Base-by-base conservation (phyloP, 2,888 invertebrate species). In the Oligia fasciuncula region DNA sequence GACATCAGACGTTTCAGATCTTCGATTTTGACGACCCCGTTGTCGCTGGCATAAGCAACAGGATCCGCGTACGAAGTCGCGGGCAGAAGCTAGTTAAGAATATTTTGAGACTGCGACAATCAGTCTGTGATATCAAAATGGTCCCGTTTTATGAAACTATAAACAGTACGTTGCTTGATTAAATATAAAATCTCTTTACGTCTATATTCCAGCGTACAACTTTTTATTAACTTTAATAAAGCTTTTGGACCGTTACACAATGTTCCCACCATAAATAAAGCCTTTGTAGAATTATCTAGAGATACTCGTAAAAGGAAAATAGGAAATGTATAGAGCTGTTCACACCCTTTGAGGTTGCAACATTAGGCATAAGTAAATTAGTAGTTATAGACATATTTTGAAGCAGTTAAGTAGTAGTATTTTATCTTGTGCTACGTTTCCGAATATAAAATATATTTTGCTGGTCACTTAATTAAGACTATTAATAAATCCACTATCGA, bases 101-200 rank as follows among this genome's bases (percentile, higher is more conserved):
- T 71, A 13, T 65, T 72, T 66, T 35, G n/a, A 76, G 60, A 67
- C 65, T 70, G 67, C n/a, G 40, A 76, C 74, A 87, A 29, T 66
- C 69, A 70, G 78, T 74, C 69, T 65, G 76, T 76, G 65, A 76
- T 84, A 54, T 2, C 51, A 72, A 73, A 75, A 76, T 49, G 65
- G 6, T 4, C 23, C 4, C 35, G 65, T 87, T 76, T 69, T 79
- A 81, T 71, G 60, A 65, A 77, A 75, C 68, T 67, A 73, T 81
- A 88, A 86, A 43, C 40, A 17, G 14, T 62, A 76, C 68, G 46
- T 70, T 80, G 62, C 78, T 73, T 79, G 81, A 86, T 86, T 73
- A 87, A 87, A 81, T 81, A 72, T 76, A 62, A 83, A 85, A 67
- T 73, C 19, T 69, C 43, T 68, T 63, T 54, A 66, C 57, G 67